A percentile compares a stretch with the other conserved stretches of the same genome.
phyloP scores from a whole-genome alignment of 1,140 invertebrate species.

The Lucilia sericata region DNA sequence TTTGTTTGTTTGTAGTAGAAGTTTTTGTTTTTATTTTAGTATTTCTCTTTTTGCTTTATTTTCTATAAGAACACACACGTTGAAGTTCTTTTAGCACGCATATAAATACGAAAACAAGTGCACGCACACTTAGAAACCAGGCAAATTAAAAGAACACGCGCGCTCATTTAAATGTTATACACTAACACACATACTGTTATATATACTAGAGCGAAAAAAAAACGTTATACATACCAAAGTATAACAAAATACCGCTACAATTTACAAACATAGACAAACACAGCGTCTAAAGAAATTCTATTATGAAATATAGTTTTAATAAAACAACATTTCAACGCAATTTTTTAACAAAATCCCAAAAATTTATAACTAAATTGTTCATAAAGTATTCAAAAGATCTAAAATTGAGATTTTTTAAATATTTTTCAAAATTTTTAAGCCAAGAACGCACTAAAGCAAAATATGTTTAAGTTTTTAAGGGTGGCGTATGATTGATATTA shows the following conservation, averaged over 20 bases:
- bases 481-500: too few relatives aligned
- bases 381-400: too few relatives aligned
- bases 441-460: too few relatives aligned
- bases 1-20: not conserved
- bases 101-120: not conserved
- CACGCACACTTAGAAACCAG: not conserved
- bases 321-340: too few relatives aligned
- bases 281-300: too few relatives aligned
- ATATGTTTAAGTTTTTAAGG: too few relatives aligned
- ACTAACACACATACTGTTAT: not conserved
- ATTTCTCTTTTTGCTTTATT: not conserved
- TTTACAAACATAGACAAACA: not conserved
- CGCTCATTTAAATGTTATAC: conserved; percentile 37
- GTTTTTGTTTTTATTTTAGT: not conserved
- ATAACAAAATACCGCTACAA: too few relatives aligned
- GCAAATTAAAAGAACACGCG: conserved; percentile 41
- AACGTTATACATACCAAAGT: not conserved
- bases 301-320: too few relatives aligned
- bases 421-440: too few relatives aligned
- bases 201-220: not conserved
- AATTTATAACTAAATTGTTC: too few relatives aligned
- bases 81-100: conserved; percentile 16
- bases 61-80: not conserved
- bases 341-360: too few relatives aligned
- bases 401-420: too few relatives aligned